Evolutionary conservation across 2,113 vertebrate genomes (phyloP), one percentile per base, ranked within the genome.

Genomic region (Amblyornis subalaris): DNA sequence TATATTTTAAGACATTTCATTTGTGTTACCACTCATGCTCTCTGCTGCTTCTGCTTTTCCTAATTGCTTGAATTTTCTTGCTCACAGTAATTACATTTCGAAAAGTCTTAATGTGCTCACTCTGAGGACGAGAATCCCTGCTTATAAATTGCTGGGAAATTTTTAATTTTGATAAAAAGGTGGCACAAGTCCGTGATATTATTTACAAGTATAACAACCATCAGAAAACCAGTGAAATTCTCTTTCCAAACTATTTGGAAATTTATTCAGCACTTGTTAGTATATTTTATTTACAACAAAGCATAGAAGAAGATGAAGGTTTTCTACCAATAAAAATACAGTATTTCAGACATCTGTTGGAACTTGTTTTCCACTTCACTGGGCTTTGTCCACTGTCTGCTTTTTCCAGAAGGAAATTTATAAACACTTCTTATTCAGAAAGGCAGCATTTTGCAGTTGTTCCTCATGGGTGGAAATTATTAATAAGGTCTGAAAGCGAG

Each of bases 141-240:
- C 4, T 67, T 54, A 35, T 16, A 75, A 90, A 51, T 44, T 47
- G 2, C 23, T 65, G 21, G 3, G 12, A 33, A 48, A 13, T 12
- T 57, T 84, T 40, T 2, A 7, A 53, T 48, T 17, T 64, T 21
- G 29, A 17, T 40, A 15, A 18, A 64, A 76, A 55, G 8, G 13
- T 60, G 73, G 6, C 7, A 66, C 3, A 24, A 0, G 2, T 67
- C 44, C 44, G 14, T 5, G 3, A 19, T 23, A 15, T 20, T 33
- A 47, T 60, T 62, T 67, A 28, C 15, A 29, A 13, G 2, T 24
- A 10, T 28, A 40, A 11, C 8, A 44, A 22, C 2, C 0, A 0
- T 31, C 38, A 29, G 11, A 69, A 89, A 86, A 73, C 9, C 0
- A 51, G 2, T 10, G 50, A 21, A 93, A 70, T 48, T 55, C 2